Conservation (phyloP, 2,888 invertebrate genomes). For the Pseudeuparius sepicola region DNA sequence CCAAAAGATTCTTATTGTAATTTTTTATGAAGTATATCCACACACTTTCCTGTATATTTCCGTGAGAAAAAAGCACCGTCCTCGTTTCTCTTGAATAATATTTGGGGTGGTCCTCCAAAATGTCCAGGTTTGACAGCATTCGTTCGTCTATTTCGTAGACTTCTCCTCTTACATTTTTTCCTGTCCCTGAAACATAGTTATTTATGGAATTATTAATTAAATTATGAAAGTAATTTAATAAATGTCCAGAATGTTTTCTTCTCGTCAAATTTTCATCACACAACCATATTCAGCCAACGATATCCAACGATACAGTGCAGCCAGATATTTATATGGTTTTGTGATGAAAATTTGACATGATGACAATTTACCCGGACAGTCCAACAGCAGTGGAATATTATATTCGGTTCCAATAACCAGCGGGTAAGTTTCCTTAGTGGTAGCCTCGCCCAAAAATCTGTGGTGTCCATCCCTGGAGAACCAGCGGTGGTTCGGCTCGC, state of each 20-base stretch:
- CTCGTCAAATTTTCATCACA: no score
- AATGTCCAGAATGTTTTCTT: no score
- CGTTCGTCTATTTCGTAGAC: constrained; percentile 70
- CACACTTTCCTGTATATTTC: constrained; percentile 37
- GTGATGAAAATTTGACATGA: no score
- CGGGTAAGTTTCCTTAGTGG: constrained; percentile 64
- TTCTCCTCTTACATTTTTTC: constrained; percentile 63
- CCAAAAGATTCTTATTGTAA: constrained; percentile 53
- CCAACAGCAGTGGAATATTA: constrained; percentile 82
- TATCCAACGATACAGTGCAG: no score
- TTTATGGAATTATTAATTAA: not conserved
- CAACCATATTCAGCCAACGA: no score
- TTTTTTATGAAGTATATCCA: constrained; percentile 77
- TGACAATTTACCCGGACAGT: constrained; percentile 54
- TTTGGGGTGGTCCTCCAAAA: constrained; percentile 74
- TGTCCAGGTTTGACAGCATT: constrained; percentile 65
- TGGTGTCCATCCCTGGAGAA: constrained; percentile 55
- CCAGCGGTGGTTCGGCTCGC: constrained; percentile 77
- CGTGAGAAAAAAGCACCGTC: constrained; percentile 38
- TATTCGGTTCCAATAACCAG: constrained; percentile 78
- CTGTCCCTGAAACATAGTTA: constrained; percentile 31
- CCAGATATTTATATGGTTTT: no score
- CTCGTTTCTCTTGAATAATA: constrained; percentile 65
- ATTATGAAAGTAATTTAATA: not conserved
- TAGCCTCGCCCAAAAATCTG: constrained; percentile 55